A percentile compares a stretch with the other conserved stretches of the same genome.
Evolutionary conservation across 92 coral and sea anemone species (phyloP).

Genomic region (Micromussa lordhowensis): DNA sequence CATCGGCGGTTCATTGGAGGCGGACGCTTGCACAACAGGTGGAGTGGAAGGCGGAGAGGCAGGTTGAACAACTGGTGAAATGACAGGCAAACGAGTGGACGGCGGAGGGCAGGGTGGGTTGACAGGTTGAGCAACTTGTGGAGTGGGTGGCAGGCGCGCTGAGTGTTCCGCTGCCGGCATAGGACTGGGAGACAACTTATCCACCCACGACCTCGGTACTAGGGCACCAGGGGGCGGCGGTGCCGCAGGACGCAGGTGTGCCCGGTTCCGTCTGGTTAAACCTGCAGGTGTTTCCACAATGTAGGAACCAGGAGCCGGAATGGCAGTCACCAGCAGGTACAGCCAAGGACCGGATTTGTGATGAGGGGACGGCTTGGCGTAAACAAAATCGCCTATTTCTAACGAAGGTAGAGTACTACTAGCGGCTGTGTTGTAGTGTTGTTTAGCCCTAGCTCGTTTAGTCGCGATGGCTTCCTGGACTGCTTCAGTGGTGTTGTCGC

Average conservation of each 20-base stretch:
- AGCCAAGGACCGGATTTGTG: conserved; percentile 50
- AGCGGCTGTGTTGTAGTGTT: conserved; percentile 34
- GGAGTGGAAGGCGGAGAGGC: too few species aligned
- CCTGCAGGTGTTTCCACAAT: too few species aligned
- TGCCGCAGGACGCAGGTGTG: conserved; percentile 32
- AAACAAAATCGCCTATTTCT: conserved; percentile 28
- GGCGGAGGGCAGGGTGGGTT: too few species aligned
- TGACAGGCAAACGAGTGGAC: too few species aligned
- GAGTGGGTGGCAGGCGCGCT: too few species aligned
- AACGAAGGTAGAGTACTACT: conserved; percentile 5
- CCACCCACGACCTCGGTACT: not conserved
- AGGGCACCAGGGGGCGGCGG: conserved; percentile 29
- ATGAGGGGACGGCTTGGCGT: conserved; percentile 53
- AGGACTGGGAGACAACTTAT: not conserved
- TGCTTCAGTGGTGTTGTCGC: conserved; percentile 12
- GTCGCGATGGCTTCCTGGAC: conserved; percentile 18
- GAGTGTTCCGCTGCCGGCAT: too few species aligned
- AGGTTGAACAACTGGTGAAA: too few species aligned
- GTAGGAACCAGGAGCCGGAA: too few species aligned
- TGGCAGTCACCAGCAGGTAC: conserved; percentile 38
- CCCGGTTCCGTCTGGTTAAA: too few species aligned
- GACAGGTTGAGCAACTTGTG: too few species aligned
- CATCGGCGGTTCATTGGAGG: too few species aligned
- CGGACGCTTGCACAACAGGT: too few species aligned
- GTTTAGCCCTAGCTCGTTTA: conserved; percentile 26